A percentile compares a stretch with the other conserved stretches of the same genome.
Conservation (phyloP, 2,113 vertebrate genomes). For the Alethe diademata region DNA sequence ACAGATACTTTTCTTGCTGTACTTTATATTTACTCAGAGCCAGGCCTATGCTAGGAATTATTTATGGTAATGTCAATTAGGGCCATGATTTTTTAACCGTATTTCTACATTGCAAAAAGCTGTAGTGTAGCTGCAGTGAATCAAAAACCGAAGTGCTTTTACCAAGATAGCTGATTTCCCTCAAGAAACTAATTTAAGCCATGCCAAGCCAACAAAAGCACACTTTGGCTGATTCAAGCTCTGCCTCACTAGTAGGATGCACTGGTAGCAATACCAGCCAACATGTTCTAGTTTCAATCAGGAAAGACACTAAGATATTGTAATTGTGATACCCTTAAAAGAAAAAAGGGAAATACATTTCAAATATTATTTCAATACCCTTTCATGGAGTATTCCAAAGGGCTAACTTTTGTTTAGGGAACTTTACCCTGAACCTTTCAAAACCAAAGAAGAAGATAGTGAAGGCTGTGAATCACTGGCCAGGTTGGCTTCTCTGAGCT, state of each 20-base stretch:
- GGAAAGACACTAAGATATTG: neutral
- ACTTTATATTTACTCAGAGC: conserved; percentile 42
- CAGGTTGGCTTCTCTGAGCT: neutral
- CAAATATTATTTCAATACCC: neutral
- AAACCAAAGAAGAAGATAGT: neutral
- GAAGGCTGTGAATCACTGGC: neutral
- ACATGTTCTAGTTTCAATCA: conserved; percentile 16
- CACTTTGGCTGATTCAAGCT: conserved; percentile 39
- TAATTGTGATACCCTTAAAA: neutral
- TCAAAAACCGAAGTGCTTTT: conserved; percentile 61
- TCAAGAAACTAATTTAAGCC: conserved; percentile 61
- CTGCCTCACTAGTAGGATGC: conserved; percentile 16
- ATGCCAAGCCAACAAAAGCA: conserved; percentile 59
- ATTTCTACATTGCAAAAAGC: conserved; percentile 35
- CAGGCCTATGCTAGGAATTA: conserved; percentile 54
- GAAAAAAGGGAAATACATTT: neutral
- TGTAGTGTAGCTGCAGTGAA: conserved; percentile 45
- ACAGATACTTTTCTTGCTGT: conserved; percentile 20
- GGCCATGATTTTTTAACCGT: conserved; percentile 64
- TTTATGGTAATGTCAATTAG: conserved; percentile 67
- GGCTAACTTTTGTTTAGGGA: neutral
- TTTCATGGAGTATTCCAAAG: neutral
- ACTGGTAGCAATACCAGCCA: conserved; percentile 24
- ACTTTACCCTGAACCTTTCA: neutral
- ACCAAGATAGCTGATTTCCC: conserved; percentile 64